These are phyloP conservation scores for Digitonthophagus gazella DNA, from an alignment of 2,888 invertebrate genomes.

Conservation along the genomic window DNA sequence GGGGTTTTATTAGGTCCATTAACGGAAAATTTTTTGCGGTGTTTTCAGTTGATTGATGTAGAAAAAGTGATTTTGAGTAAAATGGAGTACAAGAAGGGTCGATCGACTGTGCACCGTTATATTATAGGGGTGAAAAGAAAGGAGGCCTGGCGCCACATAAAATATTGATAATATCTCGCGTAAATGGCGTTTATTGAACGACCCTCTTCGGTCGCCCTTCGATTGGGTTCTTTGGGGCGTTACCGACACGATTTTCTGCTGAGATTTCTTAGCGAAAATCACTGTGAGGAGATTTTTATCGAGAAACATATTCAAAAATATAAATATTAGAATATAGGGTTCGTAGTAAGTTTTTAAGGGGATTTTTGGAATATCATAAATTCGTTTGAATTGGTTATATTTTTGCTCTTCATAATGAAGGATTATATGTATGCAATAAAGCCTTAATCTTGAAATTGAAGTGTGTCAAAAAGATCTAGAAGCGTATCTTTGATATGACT, in stretches of 20 bases:
- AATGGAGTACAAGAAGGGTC: background rate
- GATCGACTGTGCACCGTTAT: background rate
- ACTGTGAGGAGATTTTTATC: no score
- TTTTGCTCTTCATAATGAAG: no score
- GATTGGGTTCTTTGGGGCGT: slow-evolving; percentile 5
- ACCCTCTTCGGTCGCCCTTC: slow-evolving; percentile 15
- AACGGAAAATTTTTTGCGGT: background rate
- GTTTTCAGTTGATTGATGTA: background rate
- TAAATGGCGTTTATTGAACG: slow-evolving; percentile 25
- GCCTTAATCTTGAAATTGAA: no score
- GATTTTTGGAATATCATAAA: no score
- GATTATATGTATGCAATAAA: no score
- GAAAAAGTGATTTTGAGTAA: background rate
- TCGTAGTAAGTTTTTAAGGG: no score
- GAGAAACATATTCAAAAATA: no score
- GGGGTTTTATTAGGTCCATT: no score
- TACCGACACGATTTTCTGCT: background rate
- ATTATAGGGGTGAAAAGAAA: background rate
- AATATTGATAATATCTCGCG: slow-evolving; percentile 27
- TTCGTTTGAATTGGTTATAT: no score
- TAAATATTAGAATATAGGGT: no score
- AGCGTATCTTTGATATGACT: no score
- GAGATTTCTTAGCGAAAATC: background rate
- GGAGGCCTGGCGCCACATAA: slow-evolving; percentile 25
- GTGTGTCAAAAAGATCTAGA: no score